Evolutionary conservation across 2,888 invertebrate species (phyloP), one percentile per base, ranked within the genome.

Genomic region (Clistopyga incitator): DNA sequence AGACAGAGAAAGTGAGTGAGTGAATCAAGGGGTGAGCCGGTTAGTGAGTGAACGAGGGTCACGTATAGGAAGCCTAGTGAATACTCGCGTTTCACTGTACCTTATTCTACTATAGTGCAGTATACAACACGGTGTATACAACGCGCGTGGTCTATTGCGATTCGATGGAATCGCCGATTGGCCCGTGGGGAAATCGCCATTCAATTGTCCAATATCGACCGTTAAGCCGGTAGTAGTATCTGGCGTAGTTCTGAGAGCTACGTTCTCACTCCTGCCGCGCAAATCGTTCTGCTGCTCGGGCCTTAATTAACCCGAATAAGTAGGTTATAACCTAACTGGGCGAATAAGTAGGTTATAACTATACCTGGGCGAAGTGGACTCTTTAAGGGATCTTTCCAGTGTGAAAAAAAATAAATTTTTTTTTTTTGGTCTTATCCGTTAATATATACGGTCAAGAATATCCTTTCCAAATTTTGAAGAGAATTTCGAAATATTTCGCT

Each of bases 121-220:
- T 42, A 68, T 25, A 45, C 67, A 10, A 54, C 18, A 86, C 85
- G 78, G 82, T 88, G 88, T 87, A 86, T 84, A 86, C 84, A 85
- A 82, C 84, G 88, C 83, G 84, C 84, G 87, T 86, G 86, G 87
- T 88, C 89, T 89, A 91, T 90, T 90, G 88, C 89, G 87, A 90
- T 89, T 89, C 87, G 90, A 89, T 89, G 86, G 88, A 90, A 90
- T 89, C 87, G 88, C 52, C 89, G 88, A 91, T 90, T 89, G 90
- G 87, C 85, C 90, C 88, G 84, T 84, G 84, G 91, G 90, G 89
- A 90, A 91, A 92, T 91, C 90, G 91, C 85, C 88, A 91, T 91
- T 92, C 91, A 90, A 92, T 92, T 90, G 90, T 90, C 86, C 90
- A 86, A 88, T 89, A 91, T 88, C 88, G 89, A 88, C 23, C 72